Evolutionary conservation across 2,888 invertebrate genomes (phyloP).

Genomic region (Chrysolina oricalcia): DNA sequence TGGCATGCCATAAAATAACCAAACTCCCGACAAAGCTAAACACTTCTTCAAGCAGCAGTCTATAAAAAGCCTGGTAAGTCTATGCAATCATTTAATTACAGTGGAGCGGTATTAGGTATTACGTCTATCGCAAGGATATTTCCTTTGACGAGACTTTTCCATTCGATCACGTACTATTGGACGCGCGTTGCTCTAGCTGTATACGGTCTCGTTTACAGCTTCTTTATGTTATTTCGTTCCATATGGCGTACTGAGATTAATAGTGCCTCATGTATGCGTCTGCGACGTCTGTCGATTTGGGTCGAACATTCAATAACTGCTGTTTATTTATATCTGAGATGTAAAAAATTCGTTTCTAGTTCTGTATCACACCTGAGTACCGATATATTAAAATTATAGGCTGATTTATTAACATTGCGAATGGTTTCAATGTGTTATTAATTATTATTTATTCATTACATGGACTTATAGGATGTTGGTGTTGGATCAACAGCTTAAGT

Average conservation of each 20-base stretch:
- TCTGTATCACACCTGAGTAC: slow-evolving; percentile 1
- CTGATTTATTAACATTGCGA: background rate
- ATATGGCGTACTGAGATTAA: slow-evolving; percentile 22
- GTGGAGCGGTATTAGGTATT: background rate
- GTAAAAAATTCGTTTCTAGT: background rate
- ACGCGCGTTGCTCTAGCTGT: slow-evolving; percentile 3
- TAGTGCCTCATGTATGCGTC: background rate
- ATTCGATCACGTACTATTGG: slow-evolving; percentile 17
- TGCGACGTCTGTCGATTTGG: slow-evolving; percentile 6
- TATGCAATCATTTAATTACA: background rate
- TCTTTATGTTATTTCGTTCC: slow-evolving; percentile 18
- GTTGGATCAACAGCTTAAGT: too few relatives aligned
- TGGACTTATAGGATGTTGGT: too few relatives aligned
- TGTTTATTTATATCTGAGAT: background rate
- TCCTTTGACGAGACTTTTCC: background rate
- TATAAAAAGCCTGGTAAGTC: background rate
- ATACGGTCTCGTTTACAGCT: slow-evolving; percentile 26
- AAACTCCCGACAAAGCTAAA: background rate
- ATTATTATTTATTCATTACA: too few relatives aligned
- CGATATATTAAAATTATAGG: background rate
- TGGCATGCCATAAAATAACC: background rate
- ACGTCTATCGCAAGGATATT: background rate
- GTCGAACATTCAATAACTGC: slow-evolving; percentile 6
- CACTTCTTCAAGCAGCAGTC: background rate
- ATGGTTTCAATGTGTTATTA: background rate